Evolutionary conservation across 35 echinoderm and acorn worm species (phyloP), one percentile per base, ranked within the genome.

Genomic region (Holothuria glaberrima): DNA sequence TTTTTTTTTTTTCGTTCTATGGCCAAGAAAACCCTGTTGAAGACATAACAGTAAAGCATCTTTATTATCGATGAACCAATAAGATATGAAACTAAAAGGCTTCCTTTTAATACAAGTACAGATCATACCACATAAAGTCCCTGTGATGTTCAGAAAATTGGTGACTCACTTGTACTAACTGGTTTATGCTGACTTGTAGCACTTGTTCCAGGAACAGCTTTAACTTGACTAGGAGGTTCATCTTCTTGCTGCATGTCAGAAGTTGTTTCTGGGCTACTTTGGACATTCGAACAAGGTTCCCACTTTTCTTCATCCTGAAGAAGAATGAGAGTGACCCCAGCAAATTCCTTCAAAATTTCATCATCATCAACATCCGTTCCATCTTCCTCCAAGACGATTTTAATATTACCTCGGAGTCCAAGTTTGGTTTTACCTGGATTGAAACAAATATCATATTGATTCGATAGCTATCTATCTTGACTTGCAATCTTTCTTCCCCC

Each of bases 311-410:
- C 68, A 71, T 71, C 27, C 68, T 30, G 26, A 71, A 71, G 10
- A 30, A 71, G 68, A 30, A 71, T 71, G 21, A 71, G 68, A 27
- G 68, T 71, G 13, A 27, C 22, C 0, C 68, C 68, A 6, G 0
- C 24, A 71, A 71, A 71, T 30, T 71, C 68, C 28, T 27, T 27
- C n/a, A 71, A 24, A 5, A 71, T 41, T 41, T 41, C 36, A 7
- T 71, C 67, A 27, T 71, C 68, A 71, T 71, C 68, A 30, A 71
- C 27, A 30, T n/a, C 21, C 27, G 68, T 71, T 17, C 68, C 68
- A 71, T 71, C 68, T 13, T 30, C 68, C 28, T 71, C 68, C 68
- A 71, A 30, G 28, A 30, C 68, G 33, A 31, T 30, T 27, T 71
- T 27, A n/a, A 71, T 14, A 27, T 2, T 71, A 27, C 67, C 26